Percentiles rank a stretch among this genome's conserved stretches.
These are phyloP conservation scores for Stegodyphus dumicola DNA, from an alignment of 1,140 invertebrate species.

Conservation along the genomic window DNA sequence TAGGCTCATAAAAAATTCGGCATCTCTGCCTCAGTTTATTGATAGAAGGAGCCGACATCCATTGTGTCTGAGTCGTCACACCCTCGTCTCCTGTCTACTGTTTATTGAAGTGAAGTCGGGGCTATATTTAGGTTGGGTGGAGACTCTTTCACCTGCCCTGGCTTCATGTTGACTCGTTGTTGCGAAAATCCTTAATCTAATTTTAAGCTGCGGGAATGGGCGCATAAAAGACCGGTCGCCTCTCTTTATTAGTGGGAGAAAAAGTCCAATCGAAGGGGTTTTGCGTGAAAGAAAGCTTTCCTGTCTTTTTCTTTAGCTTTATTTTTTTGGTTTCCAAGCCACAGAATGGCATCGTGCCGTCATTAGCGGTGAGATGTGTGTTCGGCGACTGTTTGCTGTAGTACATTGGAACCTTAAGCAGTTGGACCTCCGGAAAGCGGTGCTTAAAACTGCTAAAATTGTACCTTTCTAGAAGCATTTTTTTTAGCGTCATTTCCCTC, in stretches of 20 bases:
- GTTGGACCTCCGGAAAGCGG: slow-evolving; percentile 19
- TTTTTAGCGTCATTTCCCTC: slow-evolving; percentile 33
- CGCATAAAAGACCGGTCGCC: slow-evolving; percentile 52
- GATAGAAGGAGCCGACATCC: slow-evolving; percentile 31
- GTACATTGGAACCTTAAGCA: slow-evolving; percentile 6
- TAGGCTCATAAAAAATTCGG: slow-evolving; percentile 33
- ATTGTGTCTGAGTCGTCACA: slow-evolving; percentile 54
- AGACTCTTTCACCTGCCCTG: slow-evolving; percentile 58
- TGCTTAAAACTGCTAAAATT: slow-evolving; percentile 46
- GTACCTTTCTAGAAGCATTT: slow-evolving; percentile 4
- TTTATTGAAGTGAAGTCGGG: slow-evolving; percentile 53
- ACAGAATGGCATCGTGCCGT: slow-evolving; percentile 27
- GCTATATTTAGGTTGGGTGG: slow-evolving; percentile 61
- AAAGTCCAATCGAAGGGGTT: slow-evolving; percentile 44
- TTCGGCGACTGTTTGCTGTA: slow-evolving; percentile 12
- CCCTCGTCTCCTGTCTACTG: slow-evolving; percentile 54
- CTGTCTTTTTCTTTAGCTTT: slow-evolving; percentile 13
- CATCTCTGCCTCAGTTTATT: slow-evolving; percentile 32
- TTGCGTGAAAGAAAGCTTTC: slow-evolving; percentile 47
- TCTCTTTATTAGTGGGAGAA: slow-evolving; percentile 57
- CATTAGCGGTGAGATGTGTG: slow-evolving; percentile 46
- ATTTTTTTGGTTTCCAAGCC: slow-evolving; percentile 24
- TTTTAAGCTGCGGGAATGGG: slow-evolving; percentile 53
- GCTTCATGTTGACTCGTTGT: slow-evolving; percentile 57
- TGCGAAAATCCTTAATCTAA: slow-evolving; percentile 60